Percentiles rank a stretch among this genome's conserved stretches.
Evolutionary conservation across 2,888 invertebrate genomes (phyloP).

Genomic region (Sthenelais limicola): DNA sequence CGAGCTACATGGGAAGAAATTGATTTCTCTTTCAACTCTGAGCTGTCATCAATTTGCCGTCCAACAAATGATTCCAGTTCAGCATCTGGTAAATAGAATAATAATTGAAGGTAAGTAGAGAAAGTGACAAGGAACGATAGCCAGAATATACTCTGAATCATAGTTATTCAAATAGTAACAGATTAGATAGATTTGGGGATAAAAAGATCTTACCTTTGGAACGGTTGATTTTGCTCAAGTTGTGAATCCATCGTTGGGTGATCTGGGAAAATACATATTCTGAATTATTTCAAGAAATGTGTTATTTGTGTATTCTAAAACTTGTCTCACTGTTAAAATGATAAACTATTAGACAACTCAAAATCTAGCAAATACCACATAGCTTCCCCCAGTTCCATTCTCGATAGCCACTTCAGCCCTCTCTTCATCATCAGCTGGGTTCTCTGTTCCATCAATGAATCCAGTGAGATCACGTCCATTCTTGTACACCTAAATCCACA

Average conservation of each 20-base stretch:
- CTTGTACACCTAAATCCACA: too few relatives aligned
- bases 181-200: neutral
- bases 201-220: constrained; percentile 55
- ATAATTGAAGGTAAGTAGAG: neutral
- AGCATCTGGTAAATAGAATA: constrained; percentile 57
- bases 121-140: neutral
- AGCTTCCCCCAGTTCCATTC: constrained; percentile 69
- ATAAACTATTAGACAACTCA: too few relatives aligned
- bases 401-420: constrained; percentile 68
- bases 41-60: constrained; percentile 63
- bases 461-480: constrained; percentile 71
- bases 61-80: constrained; percentile 69
- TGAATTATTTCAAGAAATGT: too few relatives aligned
- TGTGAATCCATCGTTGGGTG: constrained; percentile 72
- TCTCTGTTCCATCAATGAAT: constrained; percentile 73
- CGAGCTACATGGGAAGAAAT: constrained; percentile 70
- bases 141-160: neutral
- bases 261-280: constrained; percentile 58
- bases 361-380: constrained; percentile 66
- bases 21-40: constrained; percentile 65
- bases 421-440: constrained; percentile 69
- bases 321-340: too few relatives aligned
- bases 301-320: too few relatives aligned
- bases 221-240: constrained; percentile 59
- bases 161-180: neutral